Evolutionary conservation across 2,888 invertebrate genomes (phyloP).

Genomic region (Mycalesis mineus): DNA sequence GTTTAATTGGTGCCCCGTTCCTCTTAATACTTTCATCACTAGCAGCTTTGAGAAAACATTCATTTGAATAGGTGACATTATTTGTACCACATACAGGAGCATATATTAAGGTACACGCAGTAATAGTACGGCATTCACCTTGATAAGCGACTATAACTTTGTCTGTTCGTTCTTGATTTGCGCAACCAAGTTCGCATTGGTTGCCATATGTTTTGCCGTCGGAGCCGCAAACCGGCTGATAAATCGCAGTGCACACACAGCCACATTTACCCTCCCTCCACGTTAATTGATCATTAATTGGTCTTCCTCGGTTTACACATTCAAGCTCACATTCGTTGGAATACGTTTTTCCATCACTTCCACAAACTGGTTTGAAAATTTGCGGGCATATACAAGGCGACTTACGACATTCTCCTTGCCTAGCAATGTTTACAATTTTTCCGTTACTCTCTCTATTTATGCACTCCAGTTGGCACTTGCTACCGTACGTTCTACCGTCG

Average conservation of each 20-base stretch:
- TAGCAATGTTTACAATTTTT: slow-evolving; percentile 24
- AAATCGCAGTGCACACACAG: neutral
- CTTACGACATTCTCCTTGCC: slow-evolving; percentile 20
- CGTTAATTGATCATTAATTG: neutral
- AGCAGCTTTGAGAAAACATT: slow-evolving; percentile 12
- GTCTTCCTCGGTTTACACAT: slow-evolving; percentile 18
- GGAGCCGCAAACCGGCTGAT: neutral
- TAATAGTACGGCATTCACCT: neutral
- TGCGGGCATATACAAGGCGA: slow-evolving; percentile 19
- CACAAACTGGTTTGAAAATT: slow-evolving; percentile 35
- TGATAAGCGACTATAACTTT: neutral
- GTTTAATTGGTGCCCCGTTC: slow-evolving; percentile 2
- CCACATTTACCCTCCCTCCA: neutral
- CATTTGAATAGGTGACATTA: slow-evolving; percentile 7
- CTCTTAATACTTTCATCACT: neutral
- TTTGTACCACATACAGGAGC: slow-evolving; percentile 24
- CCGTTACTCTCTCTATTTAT: slow-evolving; percentile 18
- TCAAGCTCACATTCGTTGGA: slow-evolving; percentile 21
- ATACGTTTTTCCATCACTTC: slow-evolving; percentile 32
- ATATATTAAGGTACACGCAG: neutral
- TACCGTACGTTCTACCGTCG: neutral
- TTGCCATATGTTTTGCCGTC: neutral
- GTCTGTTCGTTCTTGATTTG: neutral
- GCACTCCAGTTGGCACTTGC: slow-evolving; percentile 12
- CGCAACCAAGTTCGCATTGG: neutral